Percentiles rank a stretch among this genome's conserved stretches.
Conservation (phyloP, 2,113 vertebrate species). For the Spermophilus dauricus region DNA sequence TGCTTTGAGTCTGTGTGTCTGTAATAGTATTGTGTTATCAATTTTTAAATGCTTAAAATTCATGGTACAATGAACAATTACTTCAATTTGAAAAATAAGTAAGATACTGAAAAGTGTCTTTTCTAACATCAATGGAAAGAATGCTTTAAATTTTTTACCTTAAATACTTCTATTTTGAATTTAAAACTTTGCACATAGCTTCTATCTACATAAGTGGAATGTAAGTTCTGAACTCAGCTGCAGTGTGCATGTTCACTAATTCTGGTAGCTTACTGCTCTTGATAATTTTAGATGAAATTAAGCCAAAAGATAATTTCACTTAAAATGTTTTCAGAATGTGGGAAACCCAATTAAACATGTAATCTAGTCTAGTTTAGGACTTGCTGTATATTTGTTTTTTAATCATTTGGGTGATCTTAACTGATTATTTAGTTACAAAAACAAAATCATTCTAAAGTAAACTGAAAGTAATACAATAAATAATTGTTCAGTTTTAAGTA, state of each 20-base stretch:
- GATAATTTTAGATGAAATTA: conserved; percentile 56
- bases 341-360: conserved; percentile 45
- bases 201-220: conserved; percentile 52
- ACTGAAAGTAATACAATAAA: conserved; percentile 30
- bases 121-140: conserved; percentile 15
- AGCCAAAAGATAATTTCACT: conserved; percentile 52
- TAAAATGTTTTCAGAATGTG: conserved; percentile 3
- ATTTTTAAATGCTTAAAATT: conserved; percentile 25
- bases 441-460: conserved; percentile 51
- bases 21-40: not conserved
- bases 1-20: not conserved
- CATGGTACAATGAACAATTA: not conserved
- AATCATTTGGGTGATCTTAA: not conserved
- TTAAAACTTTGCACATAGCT: conserved; percentile 66
- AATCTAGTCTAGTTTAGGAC: conserved; percentile 24
- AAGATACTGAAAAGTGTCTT: conserved; percentile 19
- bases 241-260: not conserved
- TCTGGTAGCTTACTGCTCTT: not conserved
- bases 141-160: conserved; percentile 29
- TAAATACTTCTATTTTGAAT: conserved; percentile 63
- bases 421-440: conserved; percentile 50
- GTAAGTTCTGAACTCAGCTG: conserved; percentile 59
- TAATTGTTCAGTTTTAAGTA: conserved; percentile 48
- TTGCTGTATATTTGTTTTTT: conserved; percentile 40
- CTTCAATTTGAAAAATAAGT: conserved; percentile 27